Conservation (phyloP, 2,113 vertebrate genomes). For the Microtus richardsoni region DNA sequence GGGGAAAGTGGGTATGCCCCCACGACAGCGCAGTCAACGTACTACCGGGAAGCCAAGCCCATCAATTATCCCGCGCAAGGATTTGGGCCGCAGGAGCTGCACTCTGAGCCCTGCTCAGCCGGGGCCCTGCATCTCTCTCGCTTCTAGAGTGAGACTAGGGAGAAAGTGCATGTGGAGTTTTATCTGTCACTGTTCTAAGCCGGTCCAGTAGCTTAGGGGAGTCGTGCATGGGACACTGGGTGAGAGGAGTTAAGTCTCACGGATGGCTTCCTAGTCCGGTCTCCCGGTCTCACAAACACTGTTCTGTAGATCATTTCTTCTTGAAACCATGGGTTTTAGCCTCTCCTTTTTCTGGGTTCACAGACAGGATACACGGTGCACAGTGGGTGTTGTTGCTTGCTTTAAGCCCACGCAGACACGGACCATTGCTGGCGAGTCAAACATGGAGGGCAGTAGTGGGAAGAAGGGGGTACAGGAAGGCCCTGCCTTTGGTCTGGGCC, state of each 20-base stretch:
- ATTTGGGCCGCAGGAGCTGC: constrained; percentile 12
- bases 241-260: not conserved
- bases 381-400: not conserved
- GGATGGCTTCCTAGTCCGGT: not conserved
- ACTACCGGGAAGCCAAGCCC: not conserved
- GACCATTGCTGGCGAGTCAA: not conserved
- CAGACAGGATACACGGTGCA: not conserved
- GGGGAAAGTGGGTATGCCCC: not conserved
- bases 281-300: not conserved
- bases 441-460: not conserved
- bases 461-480: not conserved
- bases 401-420: not conserved
- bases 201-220: rapidly evolving
- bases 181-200: constrained; percentile 6
- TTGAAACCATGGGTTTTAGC: constrained; percentile 33
- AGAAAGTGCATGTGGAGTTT: not conserved
- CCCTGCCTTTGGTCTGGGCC: not conserved
- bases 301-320: not conserved
- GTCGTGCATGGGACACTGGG: not conserved
- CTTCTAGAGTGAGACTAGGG: not conserved
- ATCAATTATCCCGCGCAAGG: not conserved
- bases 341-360: not conserved
- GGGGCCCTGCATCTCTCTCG: not conserved
- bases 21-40: not conserved
- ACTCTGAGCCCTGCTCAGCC: not conserved